Evolutionary conservation across 2,888 invertebrate genomes (phyloP).

Genomic region (Agrotis segetum): DNA sequence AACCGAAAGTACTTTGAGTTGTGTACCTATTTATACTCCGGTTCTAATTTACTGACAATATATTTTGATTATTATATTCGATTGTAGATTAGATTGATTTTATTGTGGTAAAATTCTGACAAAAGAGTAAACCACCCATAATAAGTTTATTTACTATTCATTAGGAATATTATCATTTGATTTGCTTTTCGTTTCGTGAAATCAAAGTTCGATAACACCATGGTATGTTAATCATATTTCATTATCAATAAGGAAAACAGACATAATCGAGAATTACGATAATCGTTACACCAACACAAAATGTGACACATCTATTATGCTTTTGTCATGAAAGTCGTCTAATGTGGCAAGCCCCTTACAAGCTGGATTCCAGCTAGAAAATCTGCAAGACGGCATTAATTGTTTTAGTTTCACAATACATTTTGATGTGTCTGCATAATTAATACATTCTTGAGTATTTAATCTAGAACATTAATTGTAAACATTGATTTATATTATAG

Average conservation of each 20-base stretch:
- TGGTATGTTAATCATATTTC: not conserved
- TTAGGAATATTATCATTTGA: not conserved
- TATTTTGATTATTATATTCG: too few relatives aligned
- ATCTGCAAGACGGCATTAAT: not conserved
- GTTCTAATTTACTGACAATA: too few relatives aligned
- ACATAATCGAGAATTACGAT: slow-evolving; percentile 2
- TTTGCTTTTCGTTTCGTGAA: not conserved
- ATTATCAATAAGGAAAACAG: slow-evolving; percentile 25
- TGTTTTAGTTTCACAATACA: not conserved
- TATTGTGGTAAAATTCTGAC: not conserved
- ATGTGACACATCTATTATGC: not conserved
- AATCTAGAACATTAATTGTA: not conserved
- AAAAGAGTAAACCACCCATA: not conserved
- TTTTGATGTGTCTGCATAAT: not conserved
- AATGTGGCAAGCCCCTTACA: too few relatives aligned
- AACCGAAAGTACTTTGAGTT: too few relatives aligned
- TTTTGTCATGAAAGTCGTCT: too few relatives aligned
- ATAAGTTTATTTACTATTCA: not conserved
- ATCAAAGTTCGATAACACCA: not conserved
- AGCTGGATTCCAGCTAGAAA: not conserved
- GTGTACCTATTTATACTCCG: too few relatives aligned
- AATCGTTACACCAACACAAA: slow-evolving; percentile 9
- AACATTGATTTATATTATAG: not conserved
- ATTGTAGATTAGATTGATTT: too few relatives aligned
- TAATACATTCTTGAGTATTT: not conserved